phyloP scores from a whole-genome alignment of 2,888 invertebrate species.

The Xanthorhoe spadicearia region DNA sequence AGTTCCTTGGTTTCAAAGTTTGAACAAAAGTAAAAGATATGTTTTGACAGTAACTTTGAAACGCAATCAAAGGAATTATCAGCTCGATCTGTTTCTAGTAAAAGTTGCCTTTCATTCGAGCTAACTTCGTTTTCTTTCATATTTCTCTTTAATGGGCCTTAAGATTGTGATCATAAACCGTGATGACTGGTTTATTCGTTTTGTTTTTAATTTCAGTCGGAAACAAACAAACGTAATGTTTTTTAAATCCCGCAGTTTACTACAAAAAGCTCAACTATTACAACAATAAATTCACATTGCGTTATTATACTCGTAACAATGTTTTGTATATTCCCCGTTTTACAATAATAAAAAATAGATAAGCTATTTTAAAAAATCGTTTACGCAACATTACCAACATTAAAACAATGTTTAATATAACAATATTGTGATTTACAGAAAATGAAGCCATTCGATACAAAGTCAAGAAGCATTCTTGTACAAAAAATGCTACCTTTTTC shows the following conservation, averaged over 20 bases:
- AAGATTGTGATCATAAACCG: conserved; percentile 23
- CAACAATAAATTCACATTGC: neutral
- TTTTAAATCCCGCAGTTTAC: neutral
- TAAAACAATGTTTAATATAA: neutral
- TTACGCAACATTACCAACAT: neutral
- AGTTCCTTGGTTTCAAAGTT: conserved; percentile 31
- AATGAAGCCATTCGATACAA: no score
- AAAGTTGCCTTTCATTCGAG: conserved; percentile 27
- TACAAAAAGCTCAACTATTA: neutral
- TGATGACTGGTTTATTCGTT: conserved; percentile 19
- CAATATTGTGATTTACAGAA: no score
- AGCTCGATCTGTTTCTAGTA: conserved; percentile 31
- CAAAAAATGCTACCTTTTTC: neutral
- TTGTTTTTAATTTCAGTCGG: conserved; percentile 6
- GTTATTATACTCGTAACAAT: no score
- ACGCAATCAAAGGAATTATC: conserved; percentile 40
- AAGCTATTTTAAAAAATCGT: no score
- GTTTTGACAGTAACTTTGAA: conserved; percentile 39
- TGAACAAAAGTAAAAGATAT: conserved; percentile 31
- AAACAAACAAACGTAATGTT: neutral
- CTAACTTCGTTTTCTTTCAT: conserved; percentile 30
- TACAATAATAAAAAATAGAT: neutral
- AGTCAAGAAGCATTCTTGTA: neutral
- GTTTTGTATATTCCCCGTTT: neutral
- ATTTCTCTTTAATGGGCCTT: conserved; percentile 25